These are phyloP conservation scores for Lasioglossum malachurum DNA, from an alignment of 2,888 invertebrate species.

Conservation along the genomic window DNA sequence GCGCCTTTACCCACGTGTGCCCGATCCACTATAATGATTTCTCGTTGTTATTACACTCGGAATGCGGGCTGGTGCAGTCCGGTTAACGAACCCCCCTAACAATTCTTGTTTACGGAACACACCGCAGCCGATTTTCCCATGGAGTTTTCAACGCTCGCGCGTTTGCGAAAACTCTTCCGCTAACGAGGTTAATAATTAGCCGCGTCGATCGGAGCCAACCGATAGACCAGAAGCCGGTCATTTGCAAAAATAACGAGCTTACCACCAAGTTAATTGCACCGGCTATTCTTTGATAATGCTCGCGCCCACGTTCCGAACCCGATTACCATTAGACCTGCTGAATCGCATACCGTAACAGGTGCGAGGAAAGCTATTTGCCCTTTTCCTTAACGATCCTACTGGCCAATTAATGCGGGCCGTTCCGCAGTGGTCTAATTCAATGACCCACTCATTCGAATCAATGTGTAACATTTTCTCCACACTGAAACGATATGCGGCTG, in stretches of 20 bases:
- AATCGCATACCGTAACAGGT: neutral
- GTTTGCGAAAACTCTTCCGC: neutral
- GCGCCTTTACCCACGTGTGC: constrained; percentile 2
- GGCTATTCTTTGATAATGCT: neutral
- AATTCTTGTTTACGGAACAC: constrained; percentile 64
- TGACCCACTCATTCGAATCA: neutral
- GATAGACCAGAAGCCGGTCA: neutral
- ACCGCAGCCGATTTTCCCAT: constrained; percentile 38
- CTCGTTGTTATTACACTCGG: constrained; percentile 41
- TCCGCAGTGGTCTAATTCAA: neutral
- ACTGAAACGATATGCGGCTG: neutral
- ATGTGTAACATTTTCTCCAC: neutral
- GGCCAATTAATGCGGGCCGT: neutral
- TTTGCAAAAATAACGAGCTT: constrained; percentile 1
- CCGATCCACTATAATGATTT: constrained; percentile 23
- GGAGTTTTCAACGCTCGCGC: neutral
- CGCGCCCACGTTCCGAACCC: neutral
- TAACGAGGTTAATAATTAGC: neutral
- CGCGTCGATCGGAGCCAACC: neutral
- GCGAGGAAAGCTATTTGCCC: neutral
- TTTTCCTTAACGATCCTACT: neutral
- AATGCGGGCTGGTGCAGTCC: constrained; percentile 6
- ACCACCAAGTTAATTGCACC: neutral
- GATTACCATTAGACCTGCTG: neutral
- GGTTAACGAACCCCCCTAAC: constrained; percentile 55